Percentiles rank a stretch among this genome's conserved stretches.
Evolutionary conservation across 2,888 invertebrate genomes (phyloP).

Genomic region (Cheilosia impressa): DNA sequence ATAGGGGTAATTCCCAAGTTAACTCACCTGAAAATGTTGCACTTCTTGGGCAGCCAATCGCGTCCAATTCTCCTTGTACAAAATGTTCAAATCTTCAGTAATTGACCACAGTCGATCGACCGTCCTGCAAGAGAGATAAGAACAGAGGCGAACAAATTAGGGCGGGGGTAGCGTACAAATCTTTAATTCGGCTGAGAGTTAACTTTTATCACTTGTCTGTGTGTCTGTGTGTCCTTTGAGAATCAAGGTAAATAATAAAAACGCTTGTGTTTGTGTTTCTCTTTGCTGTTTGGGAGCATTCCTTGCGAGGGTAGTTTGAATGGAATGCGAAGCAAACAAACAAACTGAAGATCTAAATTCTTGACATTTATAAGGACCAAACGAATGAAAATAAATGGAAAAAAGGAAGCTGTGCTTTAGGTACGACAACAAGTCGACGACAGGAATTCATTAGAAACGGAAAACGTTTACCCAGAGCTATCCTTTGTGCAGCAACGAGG

Average conservation of each 20-base stretch:
- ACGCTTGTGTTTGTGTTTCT: constrained; percentile 11
- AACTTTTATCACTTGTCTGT: constrained; percentile 53
- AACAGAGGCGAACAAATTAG: constrained; percentile 1
- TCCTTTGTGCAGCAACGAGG: constrained; percentile 53
- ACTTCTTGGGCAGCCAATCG: constrained; percentile 93
- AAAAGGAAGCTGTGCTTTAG: no score
- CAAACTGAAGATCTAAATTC: constrained; percentile 56
- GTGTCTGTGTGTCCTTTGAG: constrained; percentile 29
- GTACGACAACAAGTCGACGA: neutral
- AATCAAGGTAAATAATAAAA: constrained; percentile 16
- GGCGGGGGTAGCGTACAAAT: constrained; percentile 20
- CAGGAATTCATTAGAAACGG: constrained; percentile 65
- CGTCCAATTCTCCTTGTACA: constrained; percentile 97
- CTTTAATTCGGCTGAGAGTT: constrained; percentile 59
- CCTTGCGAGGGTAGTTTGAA: neutral
- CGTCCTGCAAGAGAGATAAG: constrained; percentile 83
- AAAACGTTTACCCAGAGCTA: constrained; percentile 64
- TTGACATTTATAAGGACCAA: constrained; percentile 48
- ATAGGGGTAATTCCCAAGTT: constrained; percentile 57
- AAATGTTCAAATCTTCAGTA: constrained; percentile 93
- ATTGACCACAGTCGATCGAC: constrained; percentile 93
- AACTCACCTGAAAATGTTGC: constrained; percentile 90
- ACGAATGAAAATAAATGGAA: neutral
- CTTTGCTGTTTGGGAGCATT: constrained; percentile 13
- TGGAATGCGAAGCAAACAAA: constrained; percentile 5